A percentile compares a stretch with the other conserved stretches of the same genome.
phyloP scores from a whole-genome alignment of 2,113 vertebrate species.

The Tamias sibiricus region DNA sequence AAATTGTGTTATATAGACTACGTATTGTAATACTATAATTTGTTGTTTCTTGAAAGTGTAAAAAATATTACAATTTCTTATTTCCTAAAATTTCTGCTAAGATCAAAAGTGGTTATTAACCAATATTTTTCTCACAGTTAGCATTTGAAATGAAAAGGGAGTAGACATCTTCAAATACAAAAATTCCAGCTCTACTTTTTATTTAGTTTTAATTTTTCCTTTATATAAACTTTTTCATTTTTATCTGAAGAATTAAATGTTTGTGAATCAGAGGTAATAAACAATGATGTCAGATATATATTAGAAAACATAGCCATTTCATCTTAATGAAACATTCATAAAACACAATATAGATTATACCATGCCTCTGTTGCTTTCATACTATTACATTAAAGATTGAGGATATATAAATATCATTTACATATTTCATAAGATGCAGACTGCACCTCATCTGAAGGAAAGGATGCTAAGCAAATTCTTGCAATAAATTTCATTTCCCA shows the following conservation, averaged over 20 bases:
- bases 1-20: background rate
- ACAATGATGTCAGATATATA: constrained; percentile 17
- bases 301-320: background rate
- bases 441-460: background rate
- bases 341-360: background rate
- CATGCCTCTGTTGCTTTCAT: constrained; percentile 29
- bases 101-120: background rate
- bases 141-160: background rate
- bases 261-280: constrained; percentile 36
- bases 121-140: background rate
- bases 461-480: constrained; percentile 31
- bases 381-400: constrained; percentile 34
- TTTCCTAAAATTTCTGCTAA: background rate
- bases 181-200: background rate
- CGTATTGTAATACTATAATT: background rate
- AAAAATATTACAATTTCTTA: background rate
- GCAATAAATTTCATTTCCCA: constrained; percentile 44
- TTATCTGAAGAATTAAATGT: background rate
- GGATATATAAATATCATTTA: constrained; percentile 53
- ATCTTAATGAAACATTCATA: constrained; percentile 58
- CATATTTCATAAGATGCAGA: constrained; percentile 48
- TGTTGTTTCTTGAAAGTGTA: background rate
- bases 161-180: background rate
- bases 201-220: background rate
- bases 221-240: background rate